phyloP scores from a whole-genome alignment of 2,113 vertebrate genomes.

The Ranitomeya imitator region DNA sequence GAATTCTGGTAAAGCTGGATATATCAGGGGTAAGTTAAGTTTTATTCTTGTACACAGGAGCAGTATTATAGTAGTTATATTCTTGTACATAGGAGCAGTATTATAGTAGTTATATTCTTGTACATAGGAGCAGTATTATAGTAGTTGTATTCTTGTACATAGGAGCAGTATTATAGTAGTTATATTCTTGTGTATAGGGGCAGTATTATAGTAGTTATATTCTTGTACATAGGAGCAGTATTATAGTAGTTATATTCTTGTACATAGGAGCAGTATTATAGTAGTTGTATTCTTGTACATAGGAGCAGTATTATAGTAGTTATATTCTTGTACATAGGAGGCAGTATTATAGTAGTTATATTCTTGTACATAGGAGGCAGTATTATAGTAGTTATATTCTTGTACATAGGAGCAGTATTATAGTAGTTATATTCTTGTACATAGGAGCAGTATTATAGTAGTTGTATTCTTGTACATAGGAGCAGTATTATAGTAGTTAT shows the following conservation, averaged over 20 bases:
- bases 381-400: too few relatives aligned
- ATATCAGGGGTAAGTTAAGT: not conserved
- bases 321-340: too few relatives aligned
- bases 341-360: too few relatives aligned
- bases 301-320: too few relatives aligned
- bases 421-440: too few relatives aligned
- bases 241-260: not conserved
- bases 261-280: too few relatives aligned
- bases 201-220: too few relatives aligned
- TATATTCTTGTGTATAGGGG: not conserved
- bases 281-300: not conserved
- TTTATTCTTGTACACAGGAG: not conserved
- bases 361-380: too few relatives aligned
- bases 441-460: not conserved
- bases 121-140: not conserved
- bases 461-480: not conserved
- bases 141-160: not conserved
- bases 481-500: not conserved
- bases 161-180: slow-evolving; percentile 3
- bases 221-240: too few relatives aligned
- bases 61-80: not conserved
- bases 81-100: not conserved
- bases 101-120: not conserved
- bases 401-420: too few relatives aligned
- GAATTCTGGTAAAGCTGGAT: too few relatives aligned